A percentile compares a stretch with the other conserved stretches of the same genome.
Evolutionary conservation across 37 sponge, comb jelly and placozoan genomes (phyloP).

Genomic region (Petrosia ficiformis): DNA sequence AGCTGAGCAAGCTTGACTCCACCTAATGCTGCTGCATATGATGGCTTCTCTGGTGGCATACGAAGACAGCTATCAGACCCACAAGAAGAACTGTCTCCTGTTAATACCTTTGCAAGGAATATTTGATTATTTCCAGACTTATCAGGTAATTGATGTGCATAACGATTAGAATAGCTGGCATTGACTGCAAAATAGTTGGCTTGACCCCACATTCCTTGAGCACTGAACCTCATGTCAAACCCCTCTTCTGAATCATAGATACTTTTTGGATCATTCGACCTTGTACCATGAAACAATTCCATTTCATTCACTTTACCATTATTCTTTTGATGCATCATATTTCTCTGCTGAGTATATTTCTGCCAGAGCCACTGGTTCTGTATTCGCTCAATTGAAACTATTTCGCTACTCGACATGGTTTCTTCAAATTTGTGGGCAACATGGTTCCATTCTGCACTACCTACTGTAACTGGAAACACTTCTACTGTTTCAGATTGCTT

Average conservation of each 20-base stretch:
- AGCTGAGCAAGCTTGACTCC: conserved; percentile 41
- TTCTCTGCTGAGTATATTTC: conserved; percentile 49
- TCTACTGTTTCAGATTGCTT: conserved; percentile 19
- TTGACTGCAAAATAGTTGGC: conserved; percentile 90
- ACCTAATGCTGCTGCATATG: background rate
- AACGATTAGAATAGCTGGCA: conserved; percentile 76
- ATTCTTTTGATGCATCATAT: conserved; percentile 58
- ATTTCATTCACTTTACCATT: conserved; percentile 55
- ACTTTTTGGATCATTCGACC: conserved; percentile 53
- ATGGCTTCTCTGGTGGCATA: conserved; percentile 67
- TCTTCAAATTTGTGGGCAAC: conserved; percentile 35
- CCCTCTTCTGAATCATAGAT: conserved; percentile 77
- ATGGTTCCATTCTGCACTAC: conserved; percentile 42
- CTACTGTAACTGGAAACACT: conserved; percentile 24
- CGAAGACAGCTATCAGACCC: conserved; percentile 37
- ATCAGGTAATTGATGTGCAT: conserved; percentile 28
- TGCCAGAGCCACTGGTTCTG: conserved; percentile 85
- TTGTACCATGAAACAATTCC: conserved; percentile 78
- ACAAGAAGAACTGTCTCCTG: conserved; percentile 64
- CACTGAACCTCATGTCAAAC: conserved; percentile 79
- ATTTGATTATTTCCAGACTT: conserved; percentile 46
- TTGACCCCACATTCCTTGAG: conserved; percentile 78
- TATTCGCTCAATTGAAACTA: conserved; percentile 47
- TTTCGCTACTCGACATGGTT: conserved; percentile 38
- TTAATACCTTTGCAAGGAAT: conserved; percentile 72